Evolutionary conservation across 2,797 vertebrate species (phyloP).

Genomic region (Gadopsis bispinosus): DNA sequence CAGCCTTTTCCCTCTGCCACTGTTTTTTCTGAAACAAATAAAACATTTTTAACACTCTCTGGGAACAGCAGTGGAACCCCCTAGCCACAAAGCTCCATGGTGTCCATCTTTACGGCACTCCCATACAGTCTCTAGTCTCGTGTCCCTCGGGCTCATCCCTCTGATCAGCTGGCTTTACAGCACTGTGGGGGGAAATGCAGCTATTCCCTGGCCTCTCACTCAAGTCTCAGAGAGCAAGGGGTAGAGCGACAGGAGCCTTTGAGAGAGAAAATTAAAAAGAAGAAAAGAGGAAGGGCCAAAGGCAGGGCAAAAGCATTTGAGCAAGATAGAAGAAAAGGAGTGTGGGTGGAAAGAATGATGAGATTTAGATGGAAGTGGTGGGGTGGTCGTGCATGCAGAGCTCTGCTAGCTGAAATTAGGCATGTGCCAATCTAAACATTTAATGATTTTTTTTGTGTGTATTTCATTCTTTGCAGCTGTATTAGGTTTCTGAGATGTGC

Average conservation of each 20-base stretch:
- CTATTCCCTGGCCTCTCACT: conserved; percentile 67
- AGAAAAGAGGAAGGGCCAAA: conserved; percentile 13
- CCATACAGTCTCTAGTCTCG: conserved; percentile 40
- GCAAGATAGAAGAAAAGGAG: background rate
- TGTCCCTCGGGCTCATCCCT: conserved; percentile 53
- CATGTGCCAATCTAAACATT: background rate
- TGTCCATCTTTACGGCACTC: conserved; percentile 72
- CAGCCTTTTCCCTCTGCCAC: conserved; percentile 21
- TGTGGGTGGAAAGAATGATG: background rate
- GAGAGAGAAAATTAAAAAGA: conserved; percentile 73
- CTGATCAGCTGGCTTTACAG: conserved; percentile 64
- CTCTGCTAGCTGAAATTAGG: background rate
- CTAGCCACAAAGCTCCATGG: conserved; percentile 70
- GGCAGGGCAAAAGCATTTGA: conserved; percentile 4
- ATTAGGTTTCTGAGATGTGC: background rate
- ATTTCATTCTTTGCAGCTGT: background rate
- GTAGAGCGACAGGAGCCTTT: conserved; percentile 49
- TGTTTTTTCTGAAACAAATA: conserved; percentile 8
- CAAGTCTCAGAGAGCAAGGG: conserved; percentile 56
- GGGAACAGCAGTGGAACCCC: conserved; percentile 61
- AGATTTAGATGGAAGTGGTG: conserved; percentile 6
- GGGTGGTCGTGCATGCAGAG: background rate
- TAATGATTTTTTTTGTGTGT: background rate
- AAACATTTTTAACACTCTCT: conserved; percentile 1
- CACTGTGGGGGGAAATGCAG: conserved; percentile 52